Conservation (phyloP, 30 jellyfish, hydroid and myxozoan genomes). For the Catostylus mosaicus region DNA sequence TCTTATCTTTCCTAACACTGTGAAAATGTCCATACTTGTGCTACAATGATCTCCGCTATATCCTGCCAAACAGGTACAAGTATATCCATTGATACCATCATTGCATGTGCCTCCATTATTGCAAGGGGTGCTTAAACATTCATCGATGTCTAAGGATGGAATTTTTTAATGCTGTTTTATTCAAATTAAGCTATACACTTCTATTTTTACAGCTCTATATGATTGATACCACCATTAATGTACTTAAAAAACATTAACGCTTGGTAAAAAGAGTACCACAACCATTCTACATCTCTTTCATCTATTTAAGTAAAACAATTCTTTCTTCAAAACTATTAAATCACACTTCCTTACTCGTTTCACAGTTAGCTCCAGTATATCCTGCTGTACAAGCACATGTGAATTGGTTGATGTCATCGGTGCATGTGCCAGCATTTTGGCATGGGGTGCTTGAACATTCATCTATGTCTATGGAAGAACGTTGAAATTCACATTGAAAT, state of each 20-base stretch:
- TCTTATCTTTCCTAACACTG: background rate
- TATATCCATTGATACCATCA: conserved; percentile 13
- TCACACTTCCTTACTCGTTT: no score
- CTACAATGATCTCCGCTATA: conserved; percentile 11
- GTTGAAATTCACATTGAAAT: no score
- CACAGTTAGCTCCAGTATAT: no score
- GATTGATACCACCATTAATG: background rate
- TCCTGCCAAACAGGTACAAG: conserved; percentile 32
- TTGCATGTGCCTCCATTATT: conserved; percentile 24
- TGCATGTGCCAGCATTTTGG: conserved; percentile 20
- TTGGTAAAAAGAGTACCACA: background rate
- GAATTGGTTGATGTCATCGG: conserved; percentile 9
- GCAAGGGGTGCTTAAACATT: conserved; percentile 27
- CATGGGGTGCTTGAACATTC: no score
- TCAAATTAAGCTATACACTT: background rate
- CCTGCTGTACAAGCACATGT: conserved; percentile 21
- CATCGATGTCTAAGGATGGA: background rate
- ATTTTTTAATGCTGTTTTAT: background rate
- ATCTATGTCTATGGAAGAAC: no score
- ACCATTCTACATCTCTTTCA: background rate
- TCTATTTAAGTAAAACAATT: background rate
- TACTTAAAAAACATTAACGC: background rate
- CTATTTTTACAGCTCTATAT: background rate
- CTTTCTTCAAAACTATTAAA: no score
- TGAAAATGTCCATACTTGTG: background rate